Conservation (phyloP, 30 jellyfish, hydroid and myxozoan species). For the Nemopilema nomurai region DNA sequence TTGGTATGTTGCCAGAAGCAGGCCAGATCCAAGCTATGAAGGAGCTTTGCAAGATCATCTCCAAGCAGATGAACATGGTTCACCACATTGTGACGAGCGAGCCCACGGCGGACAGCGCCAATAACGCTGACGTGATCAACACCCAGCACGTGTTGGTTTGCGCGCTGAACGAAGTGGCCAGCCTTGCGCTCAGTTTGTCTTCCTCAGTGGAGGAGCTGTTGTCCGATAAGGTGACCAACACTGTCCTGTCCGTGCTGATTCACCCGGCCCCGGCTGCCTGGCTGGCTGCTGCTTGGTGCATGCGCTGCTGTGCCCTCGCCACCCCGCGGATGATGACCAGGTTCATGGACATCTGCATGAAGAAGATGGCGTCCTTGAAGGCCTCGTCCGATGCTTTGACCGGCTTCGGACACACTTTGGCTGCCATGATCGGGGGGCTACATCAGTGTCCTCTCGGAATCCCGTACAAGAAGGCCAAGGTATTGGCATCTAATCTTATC, state of each 20-base stretch:
- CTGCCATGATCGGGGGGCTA: slow-evolving; percentile 96
- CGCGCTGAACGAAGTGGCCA: slow-evolving; percentile 91
- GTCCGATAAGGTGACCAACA: slow-evolving; percentile 63
- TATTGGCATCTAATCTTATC: not conserved
- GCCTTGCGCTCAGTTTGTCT: slow-evolving; percentile 74
- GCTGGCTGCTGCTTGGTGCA: slow-evolving; percentile 99
- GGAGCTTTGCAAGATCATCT: slow-evolving; percentile 84
- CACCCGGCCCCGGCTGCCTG: slow-evolving; percentile 99
- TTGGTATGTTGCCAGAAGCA: slow-evolving; percentile 91
- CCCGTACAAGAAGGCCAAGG: slow-evolving; percentile 89
- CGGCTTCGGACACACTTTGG: slow-evolving; percentile 95
- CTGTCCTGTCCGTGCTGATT: slow-evolving; percentile 89
- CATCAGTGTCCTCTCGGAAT: slow-evolving; percentile 93
- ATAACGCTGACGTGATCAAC: slow-evolving; percentile 78
- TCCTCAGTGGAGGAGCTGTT: slow-evolving; percentile 82
- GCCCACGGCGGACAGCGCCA: slow-evolving; percentile 45
- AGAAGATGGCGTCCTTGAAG: slow-evolving; percentile 81
- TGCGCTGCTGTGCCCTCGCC: slow-evolving; percentile 94
- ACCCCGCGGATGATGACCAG: slow-evolving; percentile 77
- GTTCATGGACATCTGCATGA: slow-evolving; percentile 74
- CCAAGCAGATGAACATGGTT: slow-evolving; percentile 86
- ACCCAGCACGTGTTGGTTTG: slow-evolving; percentile 97
- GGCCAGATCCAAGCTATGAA: slow-evolving; percentile 85
- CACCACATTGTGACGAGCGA: slow-evolving; percentile 82
- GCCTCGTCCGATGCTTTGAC: slow-evolving; percentile 86